Evolutionary conservation across 1,140 invertebrate genomes (phyloP).

Genomic region (Copidosoma floridanum): DNA sequence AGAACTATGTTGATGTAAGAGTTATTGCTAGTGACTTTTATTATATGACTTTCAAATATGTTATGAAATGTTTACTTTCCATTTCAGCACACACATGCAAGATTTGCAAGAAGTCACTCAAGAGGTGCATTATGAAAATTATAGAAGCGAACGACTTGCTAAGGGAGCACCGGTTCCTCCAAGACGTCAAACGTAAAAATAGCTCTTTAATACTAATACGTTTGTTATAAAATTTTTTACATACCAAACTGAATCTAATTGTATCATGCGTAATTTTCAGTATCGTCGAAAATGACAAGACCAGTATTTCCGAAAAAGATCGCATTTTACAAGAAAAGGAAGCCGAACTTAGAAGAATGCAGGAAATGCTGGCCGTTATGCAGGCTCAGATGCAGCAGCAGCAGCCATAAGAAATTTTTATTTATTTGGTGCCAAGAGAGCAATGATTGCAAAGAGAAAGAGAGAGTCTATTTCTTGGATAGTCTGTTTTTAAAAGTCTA

Average conservation of each 20-base stretch:
- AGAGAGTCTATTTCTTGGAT: slow-evolving; percentile 16
- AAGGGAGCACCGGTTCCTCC: slow-evolving; percentile 72
- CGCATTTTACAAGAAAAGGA: slow-evolving; percentile 86
- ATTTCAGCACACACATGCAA: slow-evolving; percentile 85
- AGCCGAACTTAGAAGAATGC: slow-evolving; percentile 87
- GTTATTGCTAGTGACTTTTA: no score
- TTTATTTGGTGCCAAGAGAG: slow-evolving; percentile 42
- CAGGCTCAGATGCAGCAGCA: slow-evolving; percentile 84
- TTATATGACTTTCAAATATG: no score
- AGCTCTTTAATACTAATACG: background rate
- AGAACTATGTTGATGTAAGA: slow-evolving; percentile 92
- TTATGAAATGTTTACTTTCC: background rate
- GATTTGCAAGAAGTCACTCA: slow-evolving; percentile 94
- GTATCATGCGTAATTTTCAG: slow-evolving; percentile 32
- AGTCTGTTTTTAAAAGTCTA: slow-evolving; percentile 8
- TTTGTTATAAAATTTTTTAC: slow-evolving; percentile 4
- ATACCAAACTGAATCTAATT: background rate
- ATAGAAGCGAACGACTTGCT: slow-evolving; percentile 81
- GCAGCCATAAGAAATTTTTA: slow-evolving; percentile 54
- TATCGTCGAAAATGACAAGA: slow-evolving; percentile 48
- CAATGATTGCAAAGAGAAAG: background rate
- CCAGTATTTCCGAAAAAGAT: slow-evolving; percentile 69
- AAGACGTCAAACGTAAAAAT: slow-evolving; percentile 68
- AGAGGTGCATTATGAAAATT: slow-evolving; percentile 97
- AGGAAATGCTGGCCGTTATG: slow-evolving; percentile 93